Evolutionary conservation across 2,888 invertebrate species (phyloP), one percentile per base, ranked within the genome.

Genomic region (Hipparchia sbordonii): DNA sequence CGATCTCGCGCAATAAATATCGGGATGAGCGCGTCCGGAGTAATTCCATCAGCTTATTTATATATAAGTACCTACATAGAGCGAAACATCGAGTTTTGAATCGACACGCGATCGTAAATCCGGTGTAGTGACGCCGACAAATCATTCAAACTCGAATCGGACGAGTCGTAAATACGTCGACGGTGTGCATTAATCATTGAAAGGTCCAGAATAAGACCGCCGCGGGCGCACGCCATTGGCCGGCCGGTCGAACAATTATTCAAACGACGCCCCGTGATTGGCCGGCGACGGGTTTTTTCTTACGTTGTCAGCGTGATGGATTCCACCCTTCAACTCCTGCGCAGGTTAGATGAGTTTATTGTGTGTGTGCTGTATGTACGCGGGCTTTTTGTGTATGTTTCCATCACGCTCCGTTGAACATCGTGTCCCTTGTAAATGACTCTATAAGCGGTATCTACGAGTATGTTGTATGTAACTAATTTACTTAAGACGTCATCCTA

Each of bases 311-410:
- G 86, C 82, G 85, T 92, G 92, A 93, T 92, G 88, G 91, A 91
- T 92, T 87, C 91, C 89, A 85, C 90, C 91, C 91, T 91, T 90
- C 91, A 88, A 90, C 91, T 89, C 92, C 80, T 84, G 92, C 92
- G 92, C 92, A 80, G 78, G 79, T 76, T 77, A 70, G 70, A 72
- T 61, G 71, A 75, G 77, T 77, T 75, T 67, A 74, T 74, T 59
- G 67, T 67, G 59, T 67, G 67, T 67, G 67, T 59, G 59, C 23
- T 9, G 71, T 72, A 62, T 62, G 72, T 72, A 67, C 45, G 70
- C 67, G 75, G 72, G 74, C 23, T 76, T 72, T 74, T 72, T 74
- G 65, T 56, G 39, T 72, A 39, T 52, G 61, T 51, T 63, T 10
- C 60, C 69, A 68, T 66, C 54, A 65, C 67, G 71, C 73, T 71